Evolutionary conservation across 1,140 invertebrate species (phyloP).

Genomic region (Apocrypta bakeri): DNA sequence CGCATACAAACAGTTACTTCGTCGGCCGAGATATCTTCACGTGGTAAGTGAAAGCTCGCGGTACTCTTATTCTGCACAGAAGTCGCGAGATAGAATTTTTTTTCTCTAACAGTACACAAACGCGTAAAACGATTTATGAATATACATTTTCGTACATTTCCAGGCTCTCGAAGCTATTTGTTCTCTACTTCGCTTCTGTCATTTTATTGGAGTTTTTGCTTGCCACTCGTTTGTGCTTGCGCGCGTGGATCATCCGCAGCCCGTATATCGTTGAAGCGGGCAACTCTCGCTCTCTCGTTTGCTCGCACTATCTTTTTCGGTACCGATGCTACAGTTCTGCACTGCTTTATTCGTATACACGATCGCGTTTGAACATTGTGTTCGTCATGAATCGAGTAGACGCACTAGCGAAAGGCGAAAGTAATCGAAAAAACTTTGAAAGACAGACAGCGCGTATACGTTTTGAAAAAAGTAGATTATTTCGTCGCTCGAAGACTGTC

Average conservation of each 20-base stretch:
- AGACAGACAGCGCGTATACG: neutral
- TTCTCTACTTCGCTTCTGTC: neutral
- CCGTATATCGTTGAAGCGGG: constrained; percentile 4
- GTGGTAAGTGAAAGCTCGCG: no score
- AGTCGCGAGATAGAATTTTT: no score
- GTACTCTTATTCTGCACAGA: no score
- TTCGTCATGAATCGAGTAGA: constrained; percentile 53
- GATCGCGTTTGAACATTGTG: constrained; percentile 56
- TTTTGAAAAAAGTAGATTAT: no score
- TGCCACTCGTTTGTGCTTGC: neutral
- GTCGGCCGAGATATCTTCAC: constrained; percentile 13
- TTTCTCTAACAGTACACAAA: no score
- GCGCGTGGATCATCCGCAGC: constrained; percentile 24
- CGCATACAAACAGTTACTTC: constrained; percentile 24
- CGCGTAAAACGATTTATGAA: no score
- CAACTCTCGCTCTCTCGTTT: neutral
- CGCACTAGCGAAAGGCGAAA: neutral
- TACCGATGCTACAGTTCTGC: neutral
- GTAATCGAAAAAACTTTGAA: constrained; percentile 2
- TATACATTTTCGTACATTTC: no score
- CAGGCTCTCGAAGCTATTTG: neutral
- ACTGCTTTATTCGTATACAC: constrained; percentile 41
- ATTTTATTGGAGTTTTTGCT: neutral
- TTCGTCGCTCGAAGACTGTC: no score
- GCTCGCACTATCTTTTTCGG: no score